Base-by-base conservation (phyloP, 2,888 invertebrate species). In the Nemotelus nigrinus region DNA sequence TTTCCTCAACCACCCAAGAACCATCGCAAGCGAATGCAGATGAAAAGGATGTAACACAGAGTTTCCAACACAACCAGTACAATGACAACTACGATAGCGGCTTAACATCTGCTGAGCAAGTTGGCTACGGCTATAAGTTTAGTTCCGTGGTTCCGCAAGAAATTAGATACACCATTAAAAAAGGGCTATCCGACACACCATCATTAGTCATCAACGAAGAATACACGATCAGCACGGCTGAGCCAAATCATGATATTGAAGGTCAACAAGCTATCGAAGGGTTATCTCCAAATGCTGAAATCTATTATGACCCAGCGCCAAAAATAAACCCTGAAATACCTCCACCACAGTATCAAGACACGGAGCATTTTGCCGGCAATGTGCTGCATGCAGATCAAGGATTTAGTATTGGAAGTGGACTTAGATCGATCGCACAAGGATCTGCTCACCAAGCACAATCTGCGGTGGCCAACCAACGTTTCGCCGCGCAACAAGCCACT, bases 391-490 rank as follows among this genome's bases (percentile, higher is more conserved):
- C 10, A 10, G 25, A 53, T 48, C 10, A 41, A 3, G 76, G 76
- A 4, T 65, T 53, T 3, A 76, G 55, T 8, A 53, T 65, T 39
- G 76, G 94, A 80, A 92, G 93, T 79, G 93, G 93, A 0, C 85
- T 94, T 57, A 89, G 93, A 80, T 92, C 92, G 43, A 93, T 93
- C 78, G 93, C 93, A 3, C 91, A 92, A 71, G 93, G 92, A 0
- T 94, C 94, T 0, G 94, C 93, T 0, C 92, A 93, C 84, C 92
- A 93, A 84, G 94, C 94, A 0, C 91, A 92, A 81, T 92, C 91
- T 71, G 93, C 93, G n/a, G 89, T 91, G 4, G 88, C 89, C 55
- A 93, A 92, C 83, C 94, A 94, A 83, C 91, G 92, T 72, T 91
- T 92, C 0, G 94, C 94, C 0, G 94, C 92, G 0, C 91, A 92